phyloP scores from a whole-genome alignment of 64 coral and sea anemone species.

The Actinia equina region DNA sequence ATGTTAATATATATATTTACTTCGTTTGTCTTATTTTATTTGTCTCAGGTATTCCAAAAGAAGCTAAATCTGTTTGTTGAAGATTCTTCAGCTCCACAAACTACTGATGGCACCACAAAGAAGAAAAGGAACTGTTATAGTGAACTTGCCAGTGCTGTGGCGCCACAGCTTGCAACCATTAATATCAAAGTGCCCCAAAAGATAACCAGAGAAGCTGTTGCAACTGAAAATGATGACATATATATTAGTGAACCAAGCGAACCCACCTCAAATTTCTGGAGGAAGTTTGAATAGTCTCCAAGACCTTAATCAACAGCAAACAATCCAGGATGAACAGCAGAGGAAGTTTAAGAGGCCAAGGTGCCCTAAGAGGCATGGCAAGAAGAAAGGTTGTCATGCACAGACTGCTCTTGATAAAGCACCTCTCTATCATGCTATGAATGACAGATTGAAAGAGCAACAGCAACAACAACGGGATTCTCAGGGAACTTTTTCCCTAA shows the following conservation, averaged over 20 bases:
- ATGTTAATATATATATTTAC: no score
- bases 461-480: neutral
- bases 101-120: neutral
- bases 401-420: conserved; percentile 58
- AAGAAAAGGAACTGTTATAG: conserved; percentile 31
- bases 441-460: conserved; percentile 27
- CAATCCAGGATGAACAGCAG: neutral
- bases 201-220: neutral
- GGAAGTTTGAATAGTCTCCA: neutral
- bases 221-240: conserved; percentile 8
- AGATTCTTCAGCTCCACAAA: neutral
- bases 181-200: neutral
- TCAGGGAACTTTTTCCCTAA: neutral
- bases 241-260: neutral
- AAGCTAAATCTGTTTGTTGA: conserved; percentile 5
- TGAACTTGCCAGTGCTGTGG: conserved; percentile 39
- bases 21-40: neutral
- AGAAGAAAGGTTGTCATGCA: conserved; percentile 57
- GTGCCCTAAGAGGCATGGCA: conserved; percentile 22
- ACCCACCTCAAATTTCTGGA: neutral
- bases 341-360: neutral
- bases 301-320: neutral
- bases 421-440: conserved; percentile 44
- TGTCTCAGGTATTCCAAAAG: neutral
- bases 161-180: neutral